Percentiles rank a stretch among this genome's conserved stretches.
Evolutionary conservation across 2,113 vertebrate genomes (phyloP).

Genomic region (Brachionichthys hirsutus): DNA sequence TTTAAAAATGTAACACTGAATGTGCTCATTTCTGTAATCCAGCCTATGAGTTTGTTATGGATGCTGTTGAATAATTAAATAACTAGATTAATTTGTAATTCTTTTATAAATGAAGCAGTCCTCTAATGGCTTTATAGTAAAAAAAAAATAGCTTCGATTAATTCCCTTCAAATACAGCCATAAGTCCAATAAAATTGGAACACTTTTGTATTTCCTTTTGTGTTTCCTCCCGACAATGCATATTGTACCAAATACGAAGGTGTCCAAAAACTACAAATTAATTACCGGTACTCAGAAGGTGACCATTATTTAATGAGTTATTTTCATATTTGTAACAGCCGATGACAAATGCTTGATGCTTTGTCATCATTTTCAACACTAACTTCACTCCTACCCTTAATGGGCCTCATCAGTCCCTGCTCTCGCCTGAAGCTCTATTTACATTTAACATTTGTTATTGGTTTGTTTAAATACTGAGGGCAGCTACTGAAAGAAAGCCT

Average conservation of each 20-base stretch:
- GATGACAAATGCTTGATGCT: conserved; percentile 1
- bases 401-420: conserved; percentile 6
- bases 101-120: neutral
- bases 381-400: neutral
- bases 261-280: neutral
- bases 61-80: conserved; percentile 21
- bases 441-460: conserved; percentile 4
- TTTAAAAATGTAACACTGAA: neutral
- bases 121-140: too few species aligned
- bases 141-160: too few species aligned
- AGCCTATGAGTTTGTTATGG: conserved; percentile 9
- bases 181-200: too few species aligned
- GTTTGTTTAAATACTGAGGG: conserved; percentile 15
- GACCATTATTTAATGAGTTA: neutral
- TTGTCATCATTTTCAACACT: conserved; percentile 13
- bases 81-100: conserved; percentile 1
- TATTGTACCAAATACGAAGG: neutral
- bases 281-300: neutral
- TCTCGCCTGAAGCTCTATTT: conserved; percentile 26
- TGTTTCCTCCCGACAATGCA: too few species aligned
- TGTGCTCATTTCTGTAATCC: neutral
- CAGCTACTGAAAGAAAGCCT: conserved; percentile 15
- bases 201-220: too few species aligned
- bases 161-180: too few species aligned
- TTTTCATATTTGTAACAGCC: neutral